Evolutionary conservation across 2,113 vertebrate species (phyloP).

Genomic region (Vanacampus margaritifer): DNA sequence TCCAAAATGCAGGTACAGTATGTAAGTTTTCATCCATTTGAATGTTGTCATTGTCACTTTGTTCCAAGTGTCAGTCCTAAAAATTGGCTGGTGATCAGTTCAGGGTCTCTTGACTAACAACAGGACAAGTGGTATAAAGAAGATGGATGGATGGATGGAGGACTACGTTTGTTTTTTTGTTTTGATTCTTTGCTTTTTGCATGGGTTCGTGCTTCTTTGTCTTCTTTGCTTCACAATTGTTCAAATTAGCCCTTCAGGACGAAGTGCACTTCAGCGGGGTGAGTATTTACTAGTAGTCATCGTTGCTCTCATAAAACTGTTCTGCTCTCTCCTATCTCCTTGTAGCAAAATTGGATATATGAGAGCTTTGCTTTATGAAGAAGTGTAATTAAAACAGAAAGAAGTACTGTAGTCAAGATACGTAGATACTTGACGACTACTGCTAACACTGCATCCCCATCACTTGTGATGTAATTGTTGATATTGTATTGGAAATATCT

Average conservation of each 20-base stretch:
- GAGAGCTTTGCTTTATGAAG: slow-evolving; percentile 13
- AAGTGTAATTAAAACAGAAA: slow-evolving; percentile 18
- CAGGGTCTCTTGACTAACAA: no score
- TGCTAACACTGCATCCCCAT: neutral
- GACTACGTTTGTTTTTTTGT: no score
- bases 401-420: no score
- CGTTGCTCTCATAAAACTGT: neutral
- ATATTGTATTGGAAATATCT: slow-evolving; percentile 53
- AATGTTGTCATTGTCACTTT: no score
- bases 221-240: neutral
- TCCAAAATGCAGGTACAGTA: no score
- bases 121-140: no score
- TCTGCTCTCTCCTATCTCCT: neutral
- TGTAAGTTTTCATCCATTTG: no score
- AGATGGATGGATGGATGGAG: neutral
- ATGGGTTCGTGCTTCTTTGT: neutral
- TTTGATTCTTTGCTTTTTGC: neutral
- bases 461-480: slow-evolving; percentile 45
- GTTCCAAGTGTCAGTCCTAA: no score
- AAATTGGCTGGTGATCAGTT: no score
- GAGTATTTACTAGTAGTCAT: neutral
- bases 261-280: neutral
- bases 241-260: neutral
- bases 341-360: neutral
- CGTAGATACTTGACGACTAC: no score